Conservation (phyloP, 2,888 invertebrate species). For the Zelleria hepariella region DNA sequence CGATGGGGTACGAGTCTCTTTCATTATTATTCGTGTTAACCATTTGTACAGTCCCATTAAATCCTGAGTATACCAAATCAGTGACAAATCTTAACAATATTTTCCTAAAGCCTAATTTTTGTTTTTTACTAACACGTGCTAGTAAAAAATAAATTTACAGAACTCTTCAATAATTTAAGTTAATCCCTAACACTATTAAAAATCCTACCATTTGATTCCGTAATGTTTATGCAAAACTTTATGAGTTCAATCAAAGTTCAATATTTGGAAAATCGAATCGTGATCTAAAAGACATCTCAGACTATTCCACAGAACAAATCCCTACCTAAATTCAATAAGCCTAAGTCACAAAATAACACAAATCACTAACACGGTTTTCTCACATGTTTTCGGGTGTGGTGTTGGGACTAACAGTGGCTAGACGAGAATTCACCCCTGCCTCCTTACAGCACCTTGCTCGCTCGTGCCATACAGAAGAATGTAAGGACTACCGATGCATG, state of each 20-base stretch:
- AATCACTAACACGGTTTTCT: conserved; percentile 1
- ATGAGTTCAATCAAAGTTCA: too few relatives aligned
- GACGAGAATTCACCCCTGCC: conserved; percentile 81
- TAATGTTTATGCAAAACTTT: too few relatives aligned
- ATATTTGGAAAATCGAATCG: too few relatives aligned
- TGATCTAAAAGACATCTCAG: too few relatives aligned
- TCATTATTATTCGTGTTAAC: conserved; percentile 35
- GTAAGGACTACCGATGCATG: conserved; percentile 72
- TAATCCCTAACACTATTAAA: too few relatives aligned
- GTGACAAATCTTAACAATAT: not conserved
- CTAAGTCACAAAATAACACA: conserved; percentile 5
- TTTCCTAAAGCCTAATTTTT: too few relatives aligned
- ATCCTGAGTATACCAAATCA: not conserved
- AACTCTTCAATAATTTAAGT: too few relatives aligned
- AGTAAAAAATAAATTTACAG: too few relatives aligned
- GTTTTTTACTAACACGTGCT: too few relatives aligned
- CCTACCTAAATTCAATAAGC: not conserved
- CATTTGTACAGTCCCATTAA: conserved; percentile 16
- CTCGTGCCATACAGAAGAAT: conserved; percentile 78
- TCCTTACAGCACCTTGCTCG: conserved; percentile 77
- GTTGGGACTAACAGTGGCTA: conserved; percentile 77
- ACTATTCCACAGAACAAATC: too few relatives aligned
- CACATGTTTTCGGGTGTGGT: conserved; percentile 19
- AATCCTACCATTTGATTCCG: too few relatives aligned
- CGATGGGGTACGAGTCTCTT: conserved; percentile 87